Base-by-base conservation (phyloP, 2,888 invertebrate genomes). In the Crioceris asparagi region DNA sequence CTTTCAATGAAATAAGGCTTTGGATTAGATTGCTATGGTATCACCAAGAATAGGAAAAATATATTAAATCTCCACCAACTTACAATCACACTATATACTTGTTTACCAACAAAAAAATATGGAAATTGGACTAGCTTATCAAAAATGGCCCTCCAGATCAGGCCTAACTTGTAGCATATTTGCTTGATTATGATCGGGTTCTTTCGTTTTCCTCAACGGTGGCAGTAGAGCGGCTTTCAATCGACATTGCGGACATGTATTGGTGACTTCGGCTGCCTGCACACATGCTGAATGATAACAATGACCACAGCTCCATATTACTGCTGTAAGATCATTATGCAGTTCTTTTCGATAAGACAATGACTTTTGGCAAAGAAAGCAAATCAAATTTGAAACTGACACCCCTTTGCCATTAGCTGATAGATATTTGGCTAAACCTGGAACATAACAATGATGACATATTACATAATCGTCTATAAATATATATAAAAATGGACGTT, bases 71-170 rank as follows among this genome's bases (percentile, higher is more conserved):
- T n/a, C n/a, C n/a, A n/a, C n/a, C n/a, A n/a, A n/a, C n/a, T n/a
- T n/a, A n/a, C n/a, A n/a, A n/a, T n/a, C n/a, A n/a, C n/a, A n/a
- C n/a, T n/a, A n/a, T n/a, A n/a, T n/a, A n/a, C n/a, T n/a, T n/a
- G n/a, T n/a, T n/a, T n/a, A n/a, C n/a, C n/a, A n/a, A n/a, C n/a
- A n/a, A n/a, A n/a, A n/a, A n/a, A n/a, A n/a, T n/a, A n/a, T n/a
- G n/a, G n/a, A n/a, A 30, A 34, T 30, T 23, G 15, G 35, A 38
- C 36, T 39, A 43, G 37, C 40, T 31, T 19, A 36, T 55, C 57
- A 64, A 52, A 65, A 64, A 43, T 61, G 61, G 18, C 64, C 64
- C 47, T 65, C 64, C 29, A 65, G 46, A 44, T 65, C 61, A 11
- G 64, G 64, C 40, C 64, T 53, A 14, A 27, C 27, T 15, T 23